A percentile compares a stretch with the other conserved stretches of the same genome.
These are phyloP conservation scores for Hepsetus odoe DNA, from an alignment of 2,113 vertebrate species.

Conservation along the genomic window DNA sequence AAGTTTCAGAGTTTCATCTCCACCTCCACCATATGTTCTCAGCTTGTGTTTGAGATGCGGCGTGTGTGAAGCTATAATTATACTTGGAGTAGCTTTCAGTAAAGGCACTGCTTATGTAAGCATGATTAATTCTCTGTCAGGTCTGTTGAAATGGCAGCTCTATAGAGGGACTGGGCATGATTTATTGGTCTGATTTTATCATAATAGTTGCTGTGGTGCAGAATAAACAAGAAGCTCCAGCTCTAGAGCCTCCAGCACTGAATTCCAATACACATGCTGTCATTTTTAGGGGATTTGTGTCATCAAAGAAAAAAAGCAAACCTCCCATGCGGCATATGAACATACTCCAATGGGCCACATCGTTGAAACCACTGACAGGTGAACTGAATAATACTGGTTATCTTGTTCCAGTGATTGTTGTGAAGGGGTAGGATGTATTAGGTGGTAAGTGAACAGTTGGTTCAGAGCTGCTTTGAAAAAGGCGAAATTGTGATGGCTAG, in stretches of 20 bases:
- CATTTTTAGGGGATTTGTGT: conserved; percentile 30
- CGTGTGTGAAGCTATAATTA: conserved; percentile 20
- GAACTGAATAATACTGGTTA: too few relatives aligned
- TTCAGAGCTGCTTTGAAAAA: too few relatives aligned
- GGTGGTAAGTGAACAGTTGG: too few relatives aligned
- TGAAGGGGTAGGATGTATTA: too few relatives aligned
- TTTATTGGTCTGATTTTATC: conserved; percentile 42
- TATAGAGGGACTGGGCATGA: conserved; percentile 37
- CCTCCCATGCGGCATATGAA: too few relatives aligned
- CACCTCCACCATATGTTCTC: neutral
- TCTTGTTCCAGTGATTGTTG: too few relatives aligned
- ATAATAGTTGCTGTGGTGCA: conserved; percentile 37
- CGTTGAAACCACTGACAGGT: too few relatives aligned
- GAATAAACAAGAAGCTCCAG: conserved; percentile 35
- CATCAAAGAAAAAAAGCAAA: conserved; percentile 16
- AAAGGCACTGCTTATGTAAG: conserved; percentile 45
- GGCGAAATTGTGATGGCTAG: too few relatives aligned
- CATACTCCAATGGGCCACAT: too few relatives aligned
- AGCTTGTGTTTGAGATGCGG: neutral
- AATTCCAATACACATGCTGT: conserved; percentile 38
- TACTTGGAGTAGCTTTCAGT: conserved; percentile 25
- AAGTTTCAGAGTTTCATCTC: neutral
- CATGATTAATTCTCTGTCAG: conserved; percentile 56
- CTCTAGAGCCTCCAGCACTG: neutral
- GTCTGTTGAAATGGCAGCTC: conserved; percentile 39